phyloP scores from a whole-genome alignment of 2,113 vertebrate genomes.

The Lepisosteus osseus region DNA sequence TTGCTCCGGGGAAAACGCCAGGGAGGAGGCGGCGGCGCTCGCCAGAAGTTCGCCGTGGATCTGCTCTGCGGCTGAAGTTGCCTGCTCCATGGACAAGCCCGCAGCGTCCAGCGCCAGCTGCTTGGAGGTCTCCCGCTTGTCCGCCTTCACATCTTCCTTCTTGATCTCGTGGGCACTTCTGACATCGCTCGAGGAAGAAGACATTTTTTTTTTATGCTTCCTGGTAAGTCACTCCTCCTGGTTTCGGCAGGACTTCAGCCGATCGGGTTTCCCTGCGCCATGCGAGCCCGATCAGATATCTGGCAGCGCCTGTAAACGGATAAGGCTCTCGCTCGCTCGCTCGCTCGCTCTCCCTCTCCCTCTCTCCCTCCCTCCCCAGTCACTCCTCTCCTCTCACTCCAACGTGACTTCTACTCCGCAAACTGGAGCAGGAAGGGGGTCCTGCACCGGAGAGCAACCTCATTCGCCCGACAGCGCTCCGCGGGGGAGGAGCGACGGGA shows the following conservation, averaged over 20 bases:
- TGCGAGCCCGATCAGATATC: conserved; percentile 90
- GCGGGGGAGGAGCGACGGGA: conserved; percentile 58
- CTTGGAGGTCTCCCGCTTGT: conserved; percentile 71
- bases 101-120: conserved; percentile 72
- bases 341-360: conserved; percentile 21
- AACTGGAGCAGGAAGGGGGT: conserved; percentile 62
- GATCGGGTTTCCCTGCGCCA: conserved; percentile 96
- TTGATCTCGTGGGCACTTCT: conserved; percentile 88
- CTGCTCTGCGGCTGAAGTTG: conserved; percentile 64
- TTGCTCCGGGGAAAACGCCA: conserved; percentile 96
- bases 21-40: conserved; percentile 77
- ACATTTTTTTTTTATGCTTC: conserved; percentile 86
- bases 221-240: conserved; percentile 83
- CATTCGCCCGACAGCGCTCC: conserved; percentile 56
- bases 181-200: conserved; percentile 89
- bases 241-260: conserved; percentile 73
- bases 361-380: conserved; percentile 19
- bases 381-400: conserved; percentile 50
- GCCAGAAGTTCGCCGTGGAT: conserved; percentile 83
- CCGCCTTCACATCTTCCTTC: conserved; percentile 90
- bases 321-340: conserved; percentile 56
- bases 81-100: conserved; percentile 82
- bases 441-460: conserved; percentile 53
- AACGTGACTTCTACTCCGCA: conserved; percentile 72
- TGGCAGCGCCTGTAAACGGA: conserved; percentile 84